Evolutionary conservation across 2,797 vertebrate genomes (phyloP), one percentile per base, ranked within the genome.

Genomic region (Tarsius wallacei): DNA sequence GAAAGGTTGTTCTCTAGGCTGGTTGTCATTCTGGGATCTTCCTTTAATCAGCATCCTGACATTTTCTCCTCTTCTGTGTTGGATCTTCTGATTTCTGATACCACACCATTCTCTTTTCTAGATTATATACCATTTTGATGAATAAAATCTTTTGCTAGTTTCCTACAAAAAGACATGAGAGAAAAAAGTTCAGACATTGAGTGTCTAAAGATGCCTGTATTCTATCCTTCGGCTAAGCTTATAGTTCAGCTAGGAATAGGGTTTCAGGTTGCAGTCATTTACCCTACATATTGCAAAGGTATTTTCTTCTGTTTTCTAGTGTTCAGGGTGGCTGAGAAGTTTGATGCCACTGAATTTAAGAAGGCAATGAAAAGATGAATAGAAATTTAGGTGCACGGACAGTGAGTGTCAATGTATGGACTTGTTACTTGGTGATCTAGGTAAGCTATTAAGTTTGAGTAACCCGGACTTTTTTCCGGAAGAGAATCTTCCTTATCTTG

Each of bases 51-150:
- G 1, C 22, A 63, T 49, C 55, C 63, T 19, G 33, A 66, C 64
- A 61, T 90, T 73, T 80, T 95, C 31, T 88, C 76, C 36, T 94
- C 76, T 90, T 57, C 12, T 47, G 1, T n/a, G 31, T 61, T 63
- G n/a, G 21, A n/a, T 74, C 21, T 87, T 81, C 63, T 74, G 24
- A 55, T 49, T 47, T 92, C 22, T 51, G 17, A 61, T 55, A 31
- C 22, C 33, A 78, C 3, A 8, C 49, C 7, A 16, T 71, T 33
- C 8, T 68, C 28, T 36, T 91, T 92, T 87, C 10, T 61, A 64
- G 3, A 24, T 77, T 64, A 87, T 12, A 64, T 63, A 42, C 83
- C 1, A 31, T 64, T 57, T 71, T 90, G 73, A 93, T 47, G 53
- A 83, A 63, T 49, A 51, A 87, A 22, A 57, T 53, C 33, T 16